These are phyloP conservation scores for Diorhabda sublineata DNA, from an alignment of 1,140 invertebrate genomes.

Conservation along the genomic window DNA sequence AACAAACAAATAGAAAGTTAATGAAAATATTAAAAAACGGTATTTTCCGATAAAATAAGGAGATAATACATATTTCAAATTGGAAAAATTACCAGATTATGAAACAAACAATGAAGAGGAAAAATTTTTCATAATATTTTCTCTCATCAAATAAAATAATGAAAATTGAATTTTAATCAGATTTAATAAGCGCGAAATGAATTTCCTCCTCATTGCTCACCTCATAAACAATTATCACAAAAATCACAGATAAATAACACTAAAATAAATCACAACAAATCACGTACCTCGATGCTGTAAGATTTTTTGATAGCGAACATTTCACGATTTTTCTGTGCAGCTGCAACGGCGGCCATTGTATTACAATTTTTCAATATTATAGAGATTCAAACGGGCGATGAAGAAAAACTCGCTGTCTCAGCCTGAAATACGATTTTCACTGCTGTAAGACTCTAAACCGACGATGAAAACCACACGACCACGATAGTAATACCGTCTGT, in stretches of 20 bases:
- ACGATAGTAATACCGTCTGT: constrained; percentile 42
- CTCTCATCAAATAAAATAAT: too few species aligned
- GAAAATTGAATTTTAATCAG: too few species aligned
- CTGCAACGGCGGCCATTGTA: constrained; percentile 76
- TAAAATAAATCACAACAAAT: neutral
- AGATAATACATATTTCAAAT: too few species aligned
- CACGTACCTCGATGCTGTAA: constrained; percentile 93
- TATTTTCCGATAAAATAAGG: too few species aligned
- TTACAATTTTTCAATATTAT: constrained; percentile 11
- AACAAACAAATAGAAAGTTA: too few species aligned
- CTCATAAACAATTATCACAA: neutral
- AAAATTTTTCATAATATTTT: too few species aligned
- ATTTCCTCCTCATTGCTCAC: neutral
- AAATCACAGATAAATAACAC: neutral
- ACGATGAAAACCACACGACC: constrained; percentile 30
- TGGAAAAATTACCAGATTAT: too few species aligned
- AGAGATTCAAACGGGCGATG: constrained; percentile 27
- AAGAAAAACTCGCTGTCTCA: constrained; percentile 31
- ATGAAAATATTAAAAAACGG: too few species aligned
- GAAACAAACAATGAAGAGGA: too few species aligned
- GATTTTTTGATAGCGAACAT: constrained; percentile 95
- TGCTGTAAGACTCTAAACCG: constrained; percentile 28
- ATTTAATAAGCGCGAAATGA: neutral
- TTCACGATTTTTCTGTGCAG: constrained; percentile 85
- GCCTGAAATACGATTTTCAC: constrained; percentile 42